These are phyloP conservation scores for Drymonia ruficornis DNA, from an alignment of 2,888 invertebrate species.

Conservation along the genomic window DNA sequence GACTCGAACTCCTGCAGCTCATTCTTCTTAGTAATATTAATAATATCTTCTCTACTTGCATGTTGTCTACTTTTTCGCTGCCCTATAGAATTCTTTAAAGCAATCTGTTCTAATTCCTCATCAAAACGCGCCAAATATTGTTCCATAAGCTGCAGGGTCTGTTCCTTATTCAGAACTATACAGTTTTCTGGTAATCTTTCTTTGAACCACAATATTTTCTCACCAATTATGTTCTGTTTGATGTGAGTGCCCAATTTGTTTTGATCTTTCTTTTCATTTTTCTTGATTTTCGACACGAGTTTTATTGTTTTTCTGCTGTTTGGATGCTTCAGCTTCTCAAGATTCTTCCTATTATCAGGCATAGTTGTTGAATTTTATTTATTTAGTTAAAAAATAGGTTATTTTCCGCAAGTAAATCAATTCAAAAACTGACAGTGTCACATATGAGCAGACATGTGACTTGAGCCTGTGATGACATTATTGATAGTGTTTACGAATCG, in stretches of 20 bases:
- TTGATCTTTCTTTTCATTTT: conserved; percentile 85
- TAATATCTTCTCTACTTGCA: conserved; percentile 91
- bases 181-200: conserved; percentile 85
- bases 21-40: conserved; percentile 89
- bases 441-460: too few relatives aligned
- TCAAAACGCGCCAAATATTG: conserved; percentile 86
- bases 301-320: conserved; percentile 93
- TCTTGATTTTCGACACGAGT: conserved; percentile 88
- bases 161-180: conserved; percentile 83
- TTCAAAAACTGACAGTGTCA: too few relatives aligned
- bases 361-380: conserved; percentile 49
- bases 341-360: conserved; percentile 68
- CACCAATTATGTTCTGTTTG: conserved; percentile 89
- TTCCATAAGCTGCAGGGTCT: conserved; percentile 85
- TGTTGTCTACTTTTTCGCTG: conserved; percentile 91
- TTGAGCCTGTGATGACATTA: too few relatives aligned
- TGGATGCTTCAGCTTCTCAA: conserved; percentile 89
- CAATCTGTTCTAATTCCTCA: conserved; percentile 91
- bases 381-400: conserved; percentile 14
- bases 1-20: conserved; percentile 90
- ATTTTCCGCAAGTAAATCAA: too few relatives aligned
- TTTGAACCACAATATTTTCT: conserved; percentile 92
- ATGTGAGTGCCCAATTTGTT: conserved; percentile 87
- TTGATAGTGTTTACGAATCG: too few relatives aligned
- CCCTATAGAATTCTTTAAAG: conserved; percentile 91